Base-by-base conservation (phyloP, 2,113 vertebrate genomes). In the Uropsilus gracilis region DNA sequence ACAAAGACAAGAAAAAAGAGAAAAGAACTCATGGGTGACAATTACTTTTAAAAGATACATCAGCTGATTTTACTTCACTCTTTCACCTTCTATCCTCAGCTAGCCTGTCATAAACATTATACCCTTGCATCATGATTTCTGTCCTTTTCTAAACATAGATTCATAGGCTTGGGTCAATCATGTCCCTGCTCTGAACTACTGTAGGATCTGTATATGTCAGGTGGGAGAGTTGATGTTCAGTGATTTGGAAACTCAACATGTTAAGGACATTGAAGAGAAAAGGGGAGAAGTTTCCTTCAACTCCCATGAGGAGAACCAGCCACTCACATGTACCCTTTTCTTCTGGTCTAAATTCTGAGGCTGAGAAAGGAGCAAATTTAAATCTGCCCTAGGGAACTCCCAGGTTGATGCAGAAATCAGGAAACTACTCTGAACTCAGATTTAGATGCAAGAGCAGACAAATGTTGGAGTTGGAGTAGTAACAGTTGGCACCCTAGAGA, bases 161-260 rank as follows among this genome's bases (percentile, higher is more conserved):
- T 85, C 61, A 13, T 69, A 92, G 66, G 4, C 17, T 87, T 85
- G 30, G 26, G 32, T 90, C 78, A 84, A 78, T 76, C 80, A 87
- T n/a, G 14, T 24, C 11, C 42, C n/a, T 59, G n/a, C 63, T 50
- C 55, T 77, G 44, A 68, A 68, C 53, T 94, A 96, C 75, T 55
- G 53, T 55, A 22, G 53, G 22, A 22, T 24, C 53, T 55, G 4
- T 7, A 20, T 55, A 42, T 90, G 55, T 93, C 85, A 94, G 94
- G 76, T 42, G 20, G 92, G 53, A 86, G 50, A 4, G 18, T 48
- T 37, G 13, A 28, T 76, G 0, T 68, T 76, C 32, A 42, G 71
- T 89, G 39, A 76, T 71, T 90, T 86, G 42, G 75, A 95, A 83
- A 94, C 20, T 85, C 48, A 69, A 12, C 24, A 5, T 39, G 46